Conservation (phyloP, 2,888 invertebrate species). For the Yponomeuta malinellus region DNA sequence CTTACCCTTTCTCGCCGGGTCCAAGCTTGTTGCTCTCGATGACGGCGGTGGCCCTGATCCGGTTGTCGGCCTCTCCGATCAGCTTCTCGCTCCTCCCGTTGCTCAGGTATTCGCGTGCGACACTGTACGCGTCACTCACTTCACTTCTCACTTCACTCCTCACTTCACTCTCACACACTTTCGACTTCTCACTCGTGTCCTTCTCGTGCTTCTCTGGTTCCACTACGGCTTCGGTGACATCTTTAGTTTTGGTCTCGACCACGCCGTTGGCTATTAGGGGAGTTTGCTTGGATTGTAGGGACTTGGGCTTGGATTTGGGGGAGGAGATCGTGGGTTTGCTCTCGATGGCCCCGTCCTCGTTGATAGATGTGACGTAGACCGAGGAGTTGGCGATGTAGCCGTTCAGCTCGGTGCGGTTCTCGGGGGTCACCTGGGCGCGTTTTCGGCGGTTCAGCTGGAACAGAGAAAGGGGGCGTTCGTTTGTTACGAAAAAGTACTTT, state of each 20-base stretch:
- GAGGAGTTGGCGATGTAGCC: constrained; percentile 88
- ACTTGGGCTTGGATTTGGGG: constrained; percentile 63
- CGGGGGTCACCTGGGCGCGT: constrained; percentile 57
- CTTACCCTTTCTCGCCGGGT: constrained; percentile 74
- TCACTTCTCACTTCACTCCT: constrained; percentile 49
- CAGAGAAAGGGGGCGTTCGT: constrained; percentile 59
- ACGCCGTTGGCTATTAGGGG: constrained; percentile 66
- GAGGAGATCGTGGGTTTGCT: constrained; percentile 66
- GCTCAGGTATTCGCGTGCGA: constrained; percentile 58
- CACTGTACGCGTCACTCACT: constrained; percentile 59
- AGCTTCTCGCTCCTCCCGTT: constrained; percentile 86
- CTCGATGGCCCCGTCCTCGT: constrained; percentile 69
- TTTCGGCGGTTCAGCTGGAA: constrained; percentile 80
- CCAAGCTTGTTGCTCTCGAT: constrained; percentile 77
- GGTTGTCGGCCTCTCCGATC: constrained; percentile 79
- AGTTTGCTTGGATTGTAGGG: constrained; percentile 63
- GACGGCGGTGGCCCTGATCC: constrained; percentile 77
- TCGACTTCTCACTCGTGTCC: constrained; percentile 23
- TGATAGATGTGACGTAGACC: constrained; percentile 88
- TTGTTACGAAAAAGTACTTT: not conserved
- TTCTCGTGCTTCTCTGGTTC: constrained; percentile 57
- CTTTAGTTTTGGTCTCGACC: constrained; percentile 43
- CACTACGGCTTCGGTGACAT: constrained; percentile 36
- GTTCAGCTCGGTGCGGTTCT: constrained; percentile 79
- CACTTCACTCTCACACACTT: constrained; percentile 49